Base-by-base conservation (phyloP, 2,888 invertebrate species). In the Latheticus oryzae region DNA sequence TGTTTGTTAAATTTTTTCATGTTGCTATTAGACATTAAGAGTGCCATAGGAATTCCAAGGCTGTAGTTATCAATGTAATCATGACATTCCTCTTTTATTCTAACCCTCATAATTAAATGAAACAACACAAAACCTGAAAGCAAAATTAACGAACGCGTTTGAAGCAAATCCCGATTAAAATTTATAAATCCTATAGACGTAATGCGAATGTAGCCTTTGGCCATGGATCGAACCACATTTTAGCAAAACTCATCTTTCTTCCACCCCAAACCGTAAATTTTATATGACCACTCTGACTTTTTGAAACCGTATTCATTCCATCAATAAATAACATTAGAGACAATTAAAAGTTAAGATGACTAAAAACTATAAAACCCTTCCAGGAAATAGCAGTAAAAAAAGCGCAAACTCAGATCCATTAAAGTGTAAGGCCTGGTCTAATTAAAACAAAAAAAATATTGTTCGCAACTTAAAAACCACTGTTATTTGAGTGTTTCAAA, bases 401-500 rank as follows among this genome's bases (percentile, higher is more conserved):
- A n/a, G n/a, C n/a, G n/a, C n/a, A n/a, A n/a, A n/a, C n/a, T n/a
- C n/a, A n/a, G n/a, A n/a, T n/a, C n/a, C n/a, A n/a, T n/a, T n/a
- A n/a, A n/a, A n/a, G n/a, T n/a, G n/a, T n/a, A n/a, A n/a, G n/a
- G n/a, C n/a, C n/a, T n/a, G n/a, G n/a, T n/a, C n/a, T n/a, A n/a
- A n/a, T n/a, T n/a, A n/a, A n/a, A n/a, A n/a, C n/a, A n/a, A n/a
- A n/a, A n/a, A n/a, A n/a, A n/a, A n/a, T n/a, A n/a, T n/a, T n/a
- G n/a, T n/a, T n/a, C n/a, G n/a, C n/a, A n/a, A n/a, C n/a, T n/a
- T n/a, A n/a, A n/a, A n/a, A n/a, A n/a, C n/a, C n/a, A n/a, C n/a
- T n/a, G n/a, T n/a, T 35, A 33, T 56, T 58, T 59, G 56, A 57
- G 62, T 62, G 61, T n/a, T n/a, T n/a, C 52, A 30, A 57, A 38